Evolutionary conservation across 2,113 vertebrate species (phyloP).

Genomic region (Pollimyrus isidori): DNA sequence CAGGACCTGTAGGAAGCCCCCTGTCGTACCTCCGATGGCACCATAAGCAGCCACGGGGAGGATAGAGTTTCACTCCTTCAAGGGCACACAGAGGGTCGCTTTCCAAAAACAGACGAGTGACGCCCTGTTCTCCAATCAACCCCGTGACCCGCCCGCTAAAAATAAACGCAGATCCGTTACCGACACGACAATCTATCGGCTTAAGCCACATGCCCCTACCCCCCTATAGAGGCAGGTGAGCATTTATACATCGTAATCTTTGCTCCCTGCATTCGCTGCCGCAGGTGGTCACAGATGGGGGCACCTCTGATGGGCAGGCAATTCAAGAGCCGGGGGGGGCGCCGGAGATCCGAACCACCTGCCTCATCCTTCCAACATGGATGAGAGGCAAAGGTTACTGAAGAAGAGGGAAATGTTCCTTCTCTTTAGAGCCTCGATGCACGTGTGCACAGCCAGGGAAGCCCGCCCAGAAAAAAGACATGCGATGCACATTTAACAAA

Average conservation of each 20-base stretch:
- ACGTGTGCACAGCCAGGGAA: background rate
- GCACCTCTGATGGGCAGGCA: background rate
- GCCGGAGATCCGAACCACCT: background rate
- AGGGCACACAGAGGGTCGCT: background rate
- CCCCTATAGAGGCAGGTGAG: background rate
- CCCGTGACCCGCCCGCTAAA: background rate
- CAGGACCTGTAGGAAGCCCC: background rate
- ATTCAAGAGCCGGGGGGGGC: background rate
- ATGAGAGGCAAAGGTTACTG: background rate
- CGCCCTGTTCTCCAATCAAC: background rate
- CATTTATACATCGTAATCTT: background rate
- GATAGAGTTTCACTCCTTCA: background rate
- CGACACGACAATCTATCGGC: background rate
- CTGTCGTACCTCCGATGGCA: background rate
- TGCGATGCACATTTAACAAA: background rate
- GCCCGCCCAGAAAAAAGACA: background rate
- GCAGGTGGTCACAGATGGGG: background rate
- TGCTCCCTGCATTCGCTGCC: background rate
- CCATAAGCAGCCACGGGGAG: background rate
- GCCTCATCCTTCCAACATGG: background rate
- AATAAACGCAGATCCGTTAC: background rate
- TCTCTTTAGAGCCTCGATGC: no score
- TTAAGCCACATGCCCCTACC: background rate
- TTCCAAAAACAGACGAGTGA: background rate
- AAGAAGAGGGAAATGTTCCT: background rate